Evolutionary conservation across 2,888 invertebrate genomes (phyloP).

Genomic region (Danaus chrysippus): DNA sequence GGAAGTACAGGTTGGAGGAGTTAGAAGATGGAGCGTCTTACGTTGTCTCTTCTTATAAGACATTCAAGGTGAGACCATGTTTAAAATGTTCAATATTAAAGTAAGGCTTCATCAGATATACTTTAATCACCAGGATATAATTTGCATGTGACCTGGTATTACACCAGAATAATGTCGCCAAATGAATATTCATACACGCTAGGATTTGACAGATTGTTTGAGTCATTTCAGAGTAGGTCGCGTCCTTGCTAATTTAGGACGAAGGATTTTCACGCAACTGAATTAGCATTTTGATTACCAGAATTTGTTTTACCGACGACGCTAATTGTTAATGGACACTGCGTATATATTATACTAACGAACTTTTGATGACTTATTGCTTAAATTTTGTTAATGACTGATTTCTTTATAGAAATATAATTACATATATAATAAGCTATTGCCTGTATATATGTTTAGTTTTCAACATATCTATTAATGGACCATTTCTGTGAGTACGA

Average conservation of each 20-base stretch:
- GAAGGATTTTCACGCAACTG: constrained; percentile 60
- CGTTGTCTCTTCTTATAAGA: constrained; percentile 94
- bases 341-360: constrained; percentile 40
- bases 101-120: neutral
- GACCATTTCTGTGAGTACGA: constrained; percentile 10
- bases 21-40: constrained; percentile 95
- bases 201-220: constrained; percentile 22
- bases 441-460: neutral
- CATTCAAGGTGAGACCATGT: constrained; percentile 85
- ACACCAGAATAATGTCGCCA: neutral
- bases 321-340: constrained; percentile 65
- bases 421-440: too few relatives aligned
- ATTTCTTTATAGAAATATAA: too few relatives aligned
- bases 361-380: constrained; percentile 36
- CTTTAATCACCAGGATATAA: neutral
- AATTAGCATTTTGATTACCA: constrained; percentile 75
- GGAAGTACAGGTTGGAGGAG: constrained; percentile 90
- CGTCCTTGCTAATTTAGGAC: constrained; percentile 75
- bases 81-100: constrained; percentile 5
- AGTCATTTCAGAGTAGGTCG: constrained; percentile 44
- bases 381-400: constrained; percentile 16
- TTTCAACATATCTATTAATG: constrained; percentile 15
- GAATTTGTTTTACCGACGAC: constrained; percentile 49
- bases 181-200: constrained; percentile 3
- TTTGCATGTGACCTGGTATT: neutral